phyloP scores from a whole-genome alignment of 2,797 vertebrate genomes.

The Semotilus atromaculatus region DNA sequence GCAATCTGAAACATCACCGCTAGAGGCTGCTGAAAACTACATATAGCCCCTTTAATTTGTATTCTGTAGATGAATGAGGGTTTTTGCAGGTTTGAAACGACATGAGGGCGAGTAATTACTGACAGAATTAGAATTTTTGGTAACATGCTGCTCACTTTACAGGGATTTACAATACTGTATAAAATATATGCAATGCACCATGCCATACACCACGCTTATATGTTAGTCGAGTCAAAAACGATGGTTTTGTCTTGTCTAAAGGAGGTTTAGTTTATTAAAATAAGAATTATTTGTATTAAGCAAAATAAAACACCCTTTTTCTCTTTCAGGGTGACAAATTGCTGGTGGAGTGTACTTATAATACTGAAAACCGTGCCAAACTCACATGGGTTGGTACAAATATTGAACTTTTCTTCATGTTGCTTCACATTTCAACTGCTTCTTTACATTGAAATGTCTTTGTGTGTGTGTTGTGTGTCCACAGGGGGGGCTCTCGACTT shows the following conservation, averaged over 20 bases:
- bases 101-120: no score
- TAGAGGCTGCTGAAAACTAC: no score
- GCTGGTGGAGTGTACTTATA: conserved; percentile 76
- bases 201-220: not conserved
- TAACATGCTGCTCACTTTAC: not conserved
- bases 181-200: not conserved
- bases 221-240: not conserved
- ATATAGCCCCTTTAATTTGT: no score
- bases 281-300: not conserved
- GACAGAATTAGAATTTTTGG: no score
- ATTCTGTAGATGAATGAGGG: no score
- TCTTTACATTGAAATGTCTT: not conserved
- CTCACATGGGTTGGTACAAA: conserved; percentile 68
- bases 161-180: not conserved
- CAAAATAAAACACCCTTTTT: not conserved
- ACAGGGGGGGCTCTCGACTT: conserved; percentile 72
- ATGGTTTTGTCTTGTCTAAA: not conserved
- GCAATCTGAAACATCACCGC: no score
- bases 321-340: conserved; percentile 72
- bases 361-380: conserved; percentile 62
- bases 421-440: not conserved
- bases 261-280: not conserved
- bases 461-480: not conserved
- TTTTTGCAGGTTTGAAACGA: no score
- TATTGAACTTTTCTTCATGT: not conserved